A percentile compares a stretch with the other conserved stretches of the same genome.
Evolutionary conservation across 2,888 invertebrate species (phyloP).

Genomic region (Pilophorus perplexus): DNA sequence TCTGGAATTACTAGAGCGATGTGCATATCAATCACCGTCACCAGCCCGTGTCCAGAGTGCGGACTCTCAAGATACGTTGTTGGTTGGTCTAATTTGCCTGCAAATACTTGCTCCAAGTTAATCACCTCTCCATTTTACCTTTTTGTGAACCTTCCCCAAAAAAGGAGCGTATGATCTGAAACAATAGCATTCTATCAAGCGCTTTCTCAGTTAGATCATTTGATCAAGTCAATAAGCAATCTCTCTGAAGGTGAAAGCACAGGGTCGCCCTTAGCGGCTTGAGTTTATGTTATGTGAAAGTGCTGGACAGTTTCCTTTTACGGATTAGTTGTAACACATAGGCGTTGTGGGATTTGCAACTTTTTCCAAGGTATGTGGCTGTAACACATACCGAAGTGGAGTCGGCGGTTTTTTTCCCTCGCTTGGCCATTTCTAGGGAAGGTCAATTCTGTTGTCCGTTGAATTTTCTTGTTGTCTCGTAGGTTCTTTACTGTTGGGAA

Average conservation of each 20-base stretch:
- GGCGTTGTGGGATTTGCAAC: background rate
- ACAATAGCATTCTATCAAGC: background rate
- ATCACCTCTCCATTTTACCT: too few species aligned
- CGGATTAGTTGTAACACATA: constrained; percentile 29
- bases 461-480: too few species aligned
- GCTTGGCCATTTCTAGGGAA: too few species aligned
- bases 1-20: background rate
- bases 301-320: constrained; percentile 37
- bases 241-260: constrained; percentile 17
- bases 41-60: background rate
- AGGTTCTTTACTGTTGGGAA: too few species aligned
- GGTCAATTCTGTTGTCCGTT: too few species aligned
- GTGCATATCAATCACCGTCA: background rate
- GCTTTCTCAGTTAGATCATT: constrained; percentile 13
- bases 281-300: constrained; percentile 36
- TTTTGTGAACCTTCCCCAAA: too few species aligned
- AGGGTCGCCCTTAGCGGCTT: background rate
- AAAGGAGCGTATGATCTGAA: background rate
- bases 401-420: too few species aligned
- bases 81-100: too few species aligned
- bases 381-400: too few species aligned
- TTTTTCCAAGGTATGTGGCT: background rate
- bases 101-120: too few species aligned
- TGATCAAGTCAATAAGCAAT: constrained; percentile 23
- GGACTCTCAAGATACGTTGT: background rate